Percentiles rank a stretch among this genome's conserved stretches.
phyloP scores from a whole-genome alignment of 2,797 vertebrate species.

The Characodon lateralis region DNA sequence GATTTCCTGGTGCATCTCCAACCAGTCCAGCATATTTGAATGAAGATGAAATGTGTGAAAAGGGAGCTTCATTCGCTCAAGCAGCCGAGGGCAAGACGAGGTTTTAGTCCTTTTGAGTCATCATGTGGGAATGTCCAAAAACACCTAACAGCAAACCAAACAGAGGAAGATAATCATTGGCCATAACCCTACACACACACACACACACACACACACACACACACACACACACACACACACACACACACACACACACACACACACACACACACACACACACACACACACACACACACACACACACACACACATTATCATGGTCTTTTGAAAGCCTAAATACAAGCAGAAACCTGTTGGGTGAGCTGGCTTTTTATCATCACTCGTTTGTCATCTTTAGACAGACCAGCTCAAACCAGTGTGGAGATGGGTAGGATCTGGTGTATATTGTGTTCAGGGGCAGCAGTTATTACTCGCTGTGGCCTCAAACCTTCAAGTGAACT shows the following conservation, averaged over 20 bases:
- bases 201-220: conserved; percentile 26
- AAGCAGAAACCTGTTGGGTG: conserved; percentile 78
- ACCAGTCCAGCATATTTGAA: conserved; percentile 29
- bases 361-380: conserved; percentile 66
- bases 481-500: conserved; percentile 31
- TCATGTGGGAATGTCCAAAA: conserved; percentile 65
- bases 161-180: conserved; percentile 57
- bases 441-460: conserved; percentile 17
- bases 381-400: conserved; percentile 65
- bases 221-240: conserved; percentile 44
- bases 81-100: conserved; percentile 34
- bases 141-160: conserved; percentile 63
- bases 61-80: conserved; percentile 28
- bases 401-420: conserved; percentile 68
- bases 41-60: conserved; percentile 17
- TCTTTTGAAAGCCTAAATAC: conserved; percentile 59
- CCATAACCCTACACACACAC: conserved; percentile 53
- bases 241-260: not conserved
- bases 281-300: no score
- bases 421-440: conserved; percentile 39
- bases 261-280: not conserved
- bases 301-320: conserved; percentile 43
- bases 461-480: conserved; percentile 32
- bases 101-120: conserved; percentile 58
- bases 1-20: not conserved